Conservation (phyloP, 2,113 vertebrate genomes). For the Bos indicus region DNA sequence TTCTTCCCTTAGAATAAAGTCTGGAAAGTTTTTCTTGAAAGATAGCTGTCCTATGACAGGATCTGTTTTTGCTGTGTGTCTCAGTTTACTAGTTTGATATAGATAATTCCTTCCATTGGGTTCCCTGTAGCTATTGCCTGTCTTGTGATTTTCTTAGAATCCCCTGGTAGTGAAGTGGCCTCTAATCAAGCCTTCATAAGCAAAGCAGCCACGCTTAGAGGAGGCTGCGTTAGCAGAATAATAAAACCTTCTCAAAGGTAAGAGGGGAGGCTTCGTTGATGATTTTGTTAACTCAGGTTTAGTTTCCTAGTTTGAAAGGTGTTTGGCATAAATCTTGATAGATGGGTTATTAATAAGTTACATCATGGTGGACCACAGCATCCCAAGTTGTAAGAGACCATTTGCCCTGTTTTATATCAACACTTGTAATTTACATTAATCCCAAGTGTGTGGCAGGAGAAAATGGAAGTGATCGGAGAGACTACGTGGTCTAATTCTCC, state of each 20-base stretch:
- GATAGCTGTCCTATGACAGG: not conserved
- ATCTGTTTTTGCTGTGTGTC: not conserved
- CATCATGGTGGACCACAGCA: not conserved
- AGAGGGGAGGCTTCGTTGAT: not conserved
- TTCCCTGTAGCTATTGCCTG: not conserved
- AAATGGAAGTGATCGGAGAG: not conserved
- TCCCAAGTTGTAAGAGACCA: not conserved
- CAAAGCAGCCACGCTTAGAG: not conserved
- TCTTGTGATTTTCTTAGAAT: not conserved
- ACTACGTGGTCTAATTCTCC: not conserved
- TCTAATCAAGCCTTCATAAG: not conserved
- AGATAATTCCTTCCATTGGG: not conserved
- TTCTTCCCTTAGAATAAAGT: not conserved
- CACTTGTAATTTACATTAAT: not conserved
- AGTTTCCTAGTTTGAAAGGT: not conserved
- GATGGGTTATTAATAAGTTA: not conserved
- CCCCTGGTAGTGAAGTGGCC: not conserved
- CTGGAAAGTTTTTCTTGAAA: not conserved
- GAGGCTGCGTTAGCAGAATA: not conserved
- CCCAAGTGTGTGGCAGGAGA: not conserved
- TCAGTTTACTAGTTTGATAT: not conserved
- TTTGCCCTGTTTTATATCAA: no score
- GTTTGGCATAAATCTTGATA: not conserved
- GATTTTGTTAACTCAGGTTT: not conserved
- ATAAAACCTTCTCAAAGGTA: not conserved